Evolutionary conservation across 1,140 invertebrate genomes (phyloP), one percentile per base, ranked within the genome.

Genomic region (Aphis gossypii): DNA sequence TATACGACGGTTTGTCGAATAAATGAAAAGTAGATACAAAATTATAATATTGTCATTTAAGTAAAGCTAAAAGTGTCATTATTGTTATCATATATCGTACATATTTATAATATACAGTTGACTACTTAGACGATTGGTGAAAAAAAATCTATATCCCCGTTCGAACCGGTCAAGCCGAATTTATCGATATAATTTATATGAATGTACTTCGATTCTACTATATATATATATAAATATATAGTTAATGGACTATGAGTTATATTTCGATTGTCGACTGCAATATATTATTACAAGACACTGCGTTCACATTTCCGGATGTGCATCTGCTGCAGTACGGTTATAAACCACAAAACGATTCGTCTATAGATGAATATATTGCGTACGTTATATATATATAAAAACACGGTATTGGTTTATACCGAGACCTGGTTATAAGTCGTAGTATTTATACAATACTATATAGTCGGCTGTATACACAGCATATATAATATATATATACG

Each of bases 261-360:
- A 76, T 35, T n/a, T 18, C 60, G 60, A 76, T 76, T n/a, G n/a
- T 35, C 60, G 60, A 76, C n/a, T 76, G 60, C 14, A n/a, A n/a
- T n/a, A 68, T 76, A 76, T 76, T 76, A 76, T n/a, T n/a, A 76
- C 60, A 76, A 76, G 30, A 76, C 60, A 35, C 30, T 76, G 60
- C 60, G 60, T 76, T 76, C n/a, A n/a, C 60, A n/a, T 76, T 76
- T 76, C 60, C 60, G 60, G 60, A 76, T 76, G 60, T 76, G 60
- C 60, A 76, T 76, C 60, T 76, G 54, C 60, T 76, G 54, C 54
- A 54, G 60, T 20, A 76, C 60, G 30, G 60, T 4, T n/a, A 20
- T n/a, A 18, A 18, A 76, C 60, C n/a, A 35, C 5, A 4, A 76
- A 76, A 76, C 60, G 60, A 76, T 76, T n/a, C 60, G 60, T 76